phyloP scores from a whole-genome alignment of 2,113 vertebrate genomes.

The Pithys albifrons region DNA sequence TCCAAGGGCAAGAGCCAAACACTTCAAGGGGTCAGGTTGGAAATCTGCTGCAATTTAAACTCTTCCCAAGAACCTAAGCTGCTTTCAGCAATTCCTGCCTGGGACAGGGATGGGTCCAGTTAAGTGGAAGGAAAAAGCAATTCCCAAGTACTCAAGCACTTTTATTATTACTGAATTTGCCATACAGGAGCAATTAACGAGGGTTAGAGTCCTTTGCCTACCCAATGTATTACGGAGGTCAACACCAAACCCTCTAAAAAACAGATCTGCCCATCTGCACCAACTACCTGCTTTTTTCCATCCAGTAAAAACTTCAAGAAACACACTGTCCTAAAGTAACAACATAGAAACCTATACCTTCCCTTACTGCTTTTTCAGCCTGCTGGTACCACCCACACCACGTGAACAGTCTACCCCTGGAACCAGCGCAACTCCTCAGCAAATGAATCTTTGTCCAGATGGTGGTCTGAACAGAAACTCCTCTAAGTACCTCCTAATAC shows the following conservation, averaged over 20 bases:
- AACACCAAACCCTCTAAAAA: not conserved
- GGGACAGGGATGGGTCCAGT: not conserved
- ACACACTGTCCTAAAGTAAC: not conserved
- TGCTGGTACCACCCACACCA: not conserved
- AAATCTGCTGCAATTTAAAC: not conserved
- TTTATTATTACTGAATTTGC: not conserved
- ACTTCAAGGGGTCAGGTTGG: not conserved
- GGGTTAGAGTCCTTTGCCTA: not conserved
- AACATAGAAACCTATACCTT: not conserved
- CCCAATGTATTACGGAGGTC: not conserved
- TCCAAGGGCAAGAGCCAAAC: not conserved
- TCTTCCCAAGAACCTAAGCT: not conserved
- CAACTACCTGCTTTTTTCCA: not conserved
- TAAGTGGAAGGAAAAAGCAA: not conserved
- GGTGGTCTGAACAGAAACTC: conserved; percentile 68
- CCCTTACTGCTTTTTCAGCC: not conserved
- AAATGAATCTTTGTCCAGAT: conserved; percentile 70
- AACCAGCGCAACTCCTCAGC: not conserved
- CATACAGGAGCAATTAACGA: not conserved
- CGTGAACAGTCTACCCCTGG: not conserved
- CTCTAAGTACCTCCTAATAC: conserved; percentile 68
- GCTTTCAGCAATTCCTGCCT: not conserved
- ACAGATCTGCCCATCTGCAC: not conserved
- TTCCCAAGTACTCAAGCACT: not conserved
- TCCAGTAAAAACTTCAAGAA: not conserved